phyloP scores from a whole-genome alignment of 1,140 invertebrate species.

The Thereuonema tuberculata region DNA sequence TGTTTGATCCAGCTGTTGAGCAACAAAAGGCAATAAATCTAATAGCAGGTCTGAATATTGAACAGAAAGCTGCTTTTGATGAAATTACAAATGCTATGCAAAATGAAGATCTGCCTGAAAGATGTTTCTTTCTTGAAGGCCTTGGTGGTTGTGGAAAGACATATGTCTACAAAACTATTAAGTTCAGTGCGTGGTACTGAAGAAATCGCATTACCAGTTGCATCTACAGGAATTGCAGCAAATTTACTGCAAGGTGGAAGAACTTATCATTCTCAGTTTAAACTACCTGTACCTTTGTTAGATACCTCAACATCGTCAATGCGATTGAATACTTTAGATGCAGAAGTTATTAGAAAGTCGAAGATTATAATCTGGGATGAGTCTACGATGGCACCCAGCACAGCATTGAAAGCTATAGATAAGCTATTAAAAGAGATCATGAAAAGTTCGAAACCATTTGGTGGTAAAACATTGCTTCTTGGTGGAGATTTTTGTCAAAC shows the following conservation, averaged over 20 bases:
- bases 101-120: not conserved
- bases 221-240: slow-evolving; percentile 25
- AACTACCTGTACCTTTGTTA: slow-evolving; percentile 12
- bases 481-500: slow-evolving; percentile 24
- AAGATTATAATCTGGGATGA: slow-evolving; percentile 23
- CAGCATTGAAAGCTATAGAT: slow-evolving; percentile 18
- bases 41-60: not conserved
- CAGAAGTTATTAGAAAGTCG: slow-evolving; percentile 11
- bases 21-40: not conserved
- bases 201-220: slow-evolving; percentile 6
- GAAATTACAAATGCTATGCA: not conserved
- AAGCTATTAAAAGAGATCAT: slow-evolving; percentile 18
- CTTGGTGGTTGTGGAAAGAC: not conserved
- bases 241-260: slow-evolving; percentile 18
- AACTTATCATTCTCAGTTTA: slow-evolving; percentile 16
- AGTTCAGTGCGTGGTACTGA: not conserved
- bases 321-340: not conserved
- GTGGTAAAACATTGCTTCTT: slow-evolving; percentile 21
- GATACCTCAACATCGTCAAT: slow-evolving; percentile 15
- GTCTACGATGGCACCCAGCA: slow-evolving; percentile 17
- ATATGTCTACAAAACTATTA: not conserved
- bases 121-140: not conserved
- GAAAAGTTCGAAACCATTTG: slow-evolving; percentile 17
- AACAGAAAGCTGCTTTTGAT: not conserved
- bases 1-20: not conserved